These are phyloP conservation scores for Hesperophylax magnus DNA, from an alignment of 1,140 invertebrate species.

Conservation along the genomic window DNA sequence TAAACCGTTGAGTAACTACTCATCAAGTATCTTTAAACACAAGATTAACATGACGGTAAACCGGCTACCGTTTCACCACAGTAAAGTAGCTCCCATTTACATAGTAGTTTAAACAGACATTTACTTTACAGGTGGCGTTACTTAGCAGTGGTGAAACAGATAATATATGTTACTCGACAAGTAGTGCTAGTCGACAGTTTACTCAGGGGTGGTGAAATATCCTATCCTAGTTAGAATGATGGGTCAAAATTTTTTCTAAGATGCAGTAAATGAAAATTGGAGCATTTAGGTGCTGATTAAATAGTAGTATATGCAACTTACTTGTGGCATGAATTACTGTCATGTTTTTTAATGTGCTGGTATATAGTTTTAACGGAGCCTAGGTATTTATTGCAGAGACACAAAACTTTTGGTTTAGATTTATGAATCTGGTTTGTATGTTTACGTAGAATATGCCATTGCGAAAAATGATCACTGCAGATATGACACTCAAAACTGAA, in stretches of 20 bases:
- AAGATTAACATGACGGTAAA: no score
- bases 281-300: neutral
- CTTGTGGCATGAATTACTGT: neutral
- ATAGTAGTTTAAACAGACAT: no score
- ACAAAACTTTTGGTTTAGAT: neutral
- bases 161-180: no score
- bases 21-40: no score
- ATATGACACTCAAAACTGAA: conserved; percentile 3
- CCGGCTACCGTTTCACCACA: no score
- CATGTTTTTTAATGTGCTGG: neutral
- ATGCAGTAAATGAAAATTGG: no score
- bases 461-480: neutral
- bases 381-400: neutral
- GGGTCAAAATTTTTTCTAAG: no score
- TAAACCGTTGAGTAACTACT: no score
- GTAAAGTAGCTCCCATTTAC: no score
- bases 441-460: neutral
- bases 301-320: neutral
- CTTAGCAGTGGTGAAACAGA: no score
- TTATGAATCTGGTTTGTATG: neutral
- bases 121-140: no score
- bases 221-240: neutral
- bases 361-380: neutral
- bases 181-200: no score
- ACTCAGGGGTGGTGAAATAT: neutral